Conservation (phyloP, 2,797 vertebrate genomes). For the Lophius americanus region DNA sequence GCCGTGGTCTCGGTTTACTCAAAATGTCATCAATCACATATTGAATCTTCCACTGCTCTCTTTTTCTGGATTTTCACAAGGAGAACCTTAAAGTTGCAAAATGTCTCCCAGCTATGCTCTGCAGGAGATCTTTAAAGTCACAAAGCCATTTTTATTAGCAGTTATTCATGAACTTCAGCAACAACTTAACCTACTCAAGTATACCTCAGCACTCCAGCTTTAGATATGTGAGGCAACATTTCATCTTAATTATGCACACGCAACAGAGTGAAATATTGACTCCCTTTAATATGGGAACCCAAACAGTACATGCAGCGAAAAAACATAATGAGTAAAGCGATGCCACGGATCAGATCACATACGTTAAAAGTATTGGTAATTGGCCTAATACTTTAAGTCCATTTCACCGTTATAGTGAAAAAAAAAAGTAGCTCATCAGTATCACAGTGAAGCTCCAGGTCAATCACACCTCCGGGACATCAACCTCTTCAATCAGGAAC, state of each 20-base stretch:
- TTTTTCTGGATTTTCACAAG: constrained; percentile 45
- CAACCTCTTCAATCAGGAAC: no score
- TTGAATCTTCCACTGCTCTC: constrained; percentile 54
- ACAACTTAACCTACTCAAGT: constrained; percentile 1
- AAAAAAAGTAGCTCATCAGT: no score
- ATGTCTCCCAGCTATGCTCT: constrained; percentile 35
- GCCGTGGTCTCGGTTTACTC: constrained; percentile 51
- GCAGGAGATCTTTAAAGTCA: constrained; percentile 21
- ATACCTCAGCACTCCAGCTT: background rate
- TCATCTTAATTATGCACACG: constrained; percentile 2
- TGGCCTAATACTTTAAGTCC: no score
- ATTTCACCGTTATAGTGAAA: no score
- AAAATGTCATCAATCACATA: constrained; percentile 62
- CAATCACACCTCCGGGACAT: no score
- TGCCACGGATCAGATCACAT: background rate
- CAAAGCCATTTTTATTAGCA: constrained; percentile 4
- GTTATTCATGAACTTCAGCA: constrained; percentile 5
- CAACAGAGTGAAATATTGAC: background rate
- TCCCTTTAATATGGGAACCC: background rate
- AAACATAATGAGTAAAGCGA: background rate
- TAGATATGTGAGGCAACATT: background rate
- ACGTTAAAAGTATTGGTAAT: background rate
- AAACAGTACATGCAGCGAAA: background rate
- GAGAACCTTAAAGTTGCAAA: constrained; percentile 33
- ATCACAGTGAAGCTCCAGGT: no score